Conservation (phyloP, 1,140 invertebrate species). For the Anoplolepis gracilipes region DNA sequence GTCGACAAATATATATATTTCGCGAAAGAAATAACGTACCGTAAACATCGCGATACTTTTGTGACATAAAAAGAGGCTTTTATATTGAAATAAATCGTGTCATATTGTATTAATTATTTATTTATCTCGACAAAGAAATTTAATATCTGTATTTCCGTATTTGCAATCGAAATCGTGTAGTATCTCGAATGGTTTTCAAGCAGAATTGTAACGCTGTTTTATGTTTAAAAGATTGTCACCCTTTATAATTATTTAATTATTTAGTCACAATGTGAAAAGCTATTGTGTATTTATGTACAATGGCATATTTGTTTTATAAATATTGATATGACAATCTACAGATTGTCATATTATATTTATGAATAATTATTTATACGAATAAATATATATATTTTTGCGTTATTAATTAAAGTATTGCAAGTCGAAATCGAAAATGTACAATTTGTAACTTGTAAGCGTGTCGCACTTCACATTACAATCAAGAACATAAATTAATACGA, state of each 20-base stretch:
- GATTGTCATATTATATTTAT: not conserved
- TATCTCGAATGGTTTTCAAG: not conserved
- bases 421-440: not conserved
- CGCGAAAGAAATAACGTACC: conserved; percentile 23
- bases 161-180: not conserved
- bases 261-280: conserved; percentile 2
- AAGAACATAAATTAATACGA: conserved; percentile 33
- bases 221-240: not conserved
- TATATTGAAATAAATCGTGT: conserved; percentile 19
- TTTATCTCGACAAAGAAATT: conserved; percentile 14
- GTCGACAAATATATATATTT: conserved; percentile 16
- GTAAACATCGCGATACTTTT: conserved; percentile 30
- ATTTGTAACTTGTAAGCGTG: not conserved
- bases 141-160: not conserved
- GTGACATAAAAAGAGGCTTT: conserved; percentile 16
- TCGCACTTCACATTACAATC: not conserved
- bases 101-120: conserved; percentile 36
- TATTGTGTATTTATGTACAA: not conserved
- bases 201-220: not conserved
- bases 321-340: not conserved
- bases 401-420: conserved; percentile 28
- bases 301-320: not conserved
- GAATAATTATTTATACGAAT: conserved; percentile 7
- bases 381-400: conserved; percentile 10
- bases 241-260: conserved; percentile 27